Percentiles rank a stretch among this genome's conserved stretches.
phyloP scores from a whole-genome alignment of 2,888 invertebrate species.

The Heliconius sara region DNA sequence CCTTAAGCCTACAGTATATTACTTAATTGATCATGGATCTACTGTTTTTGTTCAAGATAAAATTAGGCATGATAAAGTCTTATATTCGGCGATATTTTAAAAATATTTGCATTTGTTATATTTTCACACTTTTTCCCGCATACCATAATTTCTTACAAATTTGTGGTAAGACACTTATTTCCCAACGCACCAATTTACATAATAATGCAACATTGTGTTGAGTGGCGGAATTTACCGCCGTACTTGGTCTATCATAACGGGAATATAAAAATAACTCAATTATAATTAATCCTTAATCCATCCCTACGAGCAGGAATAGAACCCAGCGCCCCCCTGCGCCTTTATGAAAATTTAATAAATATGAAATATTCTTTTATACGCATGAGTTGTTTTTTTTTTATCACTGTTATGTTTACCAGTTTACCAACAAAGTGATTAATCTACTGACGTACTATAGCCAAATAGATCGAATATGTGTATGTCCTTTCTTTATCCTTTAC shows the following conservation, averaged over 20 bases:
- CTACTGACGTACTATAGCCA: background rate
- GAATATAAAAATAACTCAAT: no score
- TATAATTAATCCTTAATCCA: no score
- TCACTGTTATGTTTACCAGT: background rate
- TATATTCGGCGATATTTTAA: no score
- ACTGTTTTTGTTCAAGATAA: background rate
- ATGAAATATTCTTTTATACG: background rate
- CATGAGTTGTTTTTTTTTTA: background rate
- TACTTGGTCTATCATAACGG: background rate
- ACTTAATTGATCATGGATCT: background rate
- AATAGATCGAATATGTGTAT: background rate
- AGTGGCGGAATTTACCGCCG: background rate
- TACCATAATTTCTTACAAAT: background rate
- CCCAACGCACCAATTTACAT: background rate
- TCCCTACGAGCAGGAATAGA: no score
- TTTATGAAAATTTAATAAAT: no score
- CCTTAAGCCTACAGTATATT: background rate
- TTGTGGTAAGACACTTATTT: background rate
- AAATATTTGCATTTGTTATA: no score
- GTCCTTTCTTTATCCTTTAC: background rate
- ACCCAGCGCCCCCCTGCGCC: no score
- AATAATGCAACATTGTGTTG: background rate
- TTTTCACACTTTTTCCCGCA: no score
- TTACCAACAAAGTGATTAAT: background rate
- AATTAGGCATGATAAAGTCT: background rate